Conservation (phyloP, 92 coral and sea anemone species). For the Siderastrea radians region DNA sequence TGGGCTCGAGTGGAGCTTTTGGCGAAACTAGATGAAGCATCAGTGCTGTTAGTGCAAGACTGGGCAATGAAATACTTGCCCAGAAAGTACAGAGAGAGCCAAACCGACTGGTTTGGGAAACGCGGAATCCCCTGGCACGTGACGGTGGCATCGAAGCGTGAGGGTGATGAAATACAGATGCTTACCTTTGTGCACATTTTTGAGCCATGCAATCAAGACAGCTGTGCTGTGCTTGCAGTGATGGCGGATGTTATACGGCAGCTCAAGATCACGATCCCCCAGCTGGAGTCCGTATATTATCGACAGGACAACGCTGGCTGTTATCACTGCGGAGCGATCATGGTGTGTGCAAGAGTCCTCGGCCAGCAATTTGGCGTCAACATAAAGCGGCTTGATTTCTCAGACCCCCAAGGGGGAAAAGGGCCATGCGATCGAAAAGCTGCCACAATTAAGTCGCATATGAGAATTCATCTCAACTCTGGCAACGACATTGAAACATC, state of each 20-base stretch:
- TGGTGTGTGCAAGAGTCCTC: constrained; percentile 33
- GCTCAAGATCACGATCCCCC: constrained; percentile 36
- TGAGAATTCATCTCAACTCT: constrained; percentile 66
- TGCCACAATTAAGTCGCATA: constrained; percentile 63
- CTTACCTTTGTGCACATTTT: constrained; percentile 36
- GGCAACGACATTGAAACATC: constrained; percentile 74
- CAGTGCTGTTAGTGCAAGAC: constrained; percentile 32
- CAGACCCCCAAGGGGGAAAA: constrained; percentile 68
- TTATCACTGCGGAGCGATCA: constrained; percentile 36
- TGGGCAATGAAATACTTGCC: constrained; percentile 56
- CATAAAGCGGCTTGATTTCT: constrained; percentile 64
- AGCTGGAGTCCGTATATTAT: constrained; percentile 22
- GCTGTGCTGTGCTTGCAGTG: constrained; percentile 42
- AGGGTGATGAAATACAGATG: constrained; percentile 26
- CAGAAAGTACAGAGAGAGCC: constrained; percentile 37
- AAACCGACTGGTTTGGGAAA: constrained; percentile 45
- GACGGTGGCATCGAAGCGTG: constrained; percentile 42
- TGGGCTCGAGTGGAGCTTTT: constrained; percentile 17
- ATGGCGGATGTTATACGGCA: constrained; percentile 57
- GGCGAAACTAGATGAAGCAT: constrained; percentile 15
- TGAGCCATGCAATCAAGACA: background rate
- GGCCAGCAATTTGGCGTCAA: constrained; percentile 36
- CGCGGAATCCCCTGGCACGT: constrained; percentile 46
- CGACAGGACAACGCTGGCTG: constrained; percentile 47
- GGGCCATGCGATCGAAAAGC: constrained; percentile 68